phyloP scores from a whole-genome alignment of 2,113 vertebrate species.

The Alosa alosa region DNA sequence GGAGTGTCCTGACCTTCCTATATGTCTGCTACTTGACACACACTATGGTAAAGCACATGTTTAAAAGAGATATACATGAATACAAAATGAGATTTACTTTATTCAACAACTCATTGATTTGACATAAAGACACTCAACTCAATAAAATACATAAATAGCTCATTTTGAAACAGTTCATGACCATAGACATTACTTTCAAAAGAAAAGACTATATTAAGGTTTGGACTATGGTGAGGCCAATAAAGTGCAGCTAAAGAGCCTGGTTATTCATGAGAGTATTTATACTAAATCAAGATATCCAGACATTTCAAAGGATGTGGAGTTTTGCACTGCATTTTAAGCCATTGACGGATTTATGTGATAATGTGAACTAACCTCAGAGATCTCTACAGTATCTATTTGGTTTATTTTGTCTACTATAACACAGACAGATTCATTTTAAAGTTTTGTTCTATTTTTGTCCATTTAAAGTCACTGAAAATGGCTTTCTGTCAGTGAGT shows the following conservation, averaged over 20 bases:
- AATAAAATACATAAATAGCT: constrained; percentile 66
- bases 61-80: not conserved
- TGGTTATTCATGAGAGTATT: not conserved
- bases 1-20: not conserved
- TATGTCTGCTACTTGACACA: not conserved
- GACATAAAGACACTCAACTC: constrained; percentile 45
- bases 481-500: constrained; percentile 48
- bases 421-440: constrained; percentile 44
- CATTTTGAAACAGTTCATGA: constrained; percentile 54
- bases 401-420: constrained; percentile 45
- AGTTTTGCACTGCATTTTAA: not conserved
- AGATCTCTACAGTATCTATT: constrained; percentile 37
- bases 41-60: constrained; percentile 5
- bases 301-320: not conserved
- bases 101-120: constrained; percentile 50
- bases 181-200: constrained; percentile 31
- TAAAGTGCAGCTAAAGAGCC: constrained; percentile 72
- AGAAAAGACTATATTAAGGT: constrained; percentile 35
- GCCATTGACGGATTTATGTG: not conserved
- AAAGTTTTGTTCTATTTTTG: not conserved
- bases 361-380: not conserved
- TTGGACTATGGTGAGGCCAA: constrained; percentile 40
- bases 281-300: not conserved
- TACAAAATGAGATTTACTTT: constrained; percentile 37
- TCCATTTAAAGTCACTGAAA: not conserved